These are phyloP conservation scores for Diaphora mendica DNA, from an alignment of 2,888 invertebrate species.

Conservation along the genomic window DNA sequence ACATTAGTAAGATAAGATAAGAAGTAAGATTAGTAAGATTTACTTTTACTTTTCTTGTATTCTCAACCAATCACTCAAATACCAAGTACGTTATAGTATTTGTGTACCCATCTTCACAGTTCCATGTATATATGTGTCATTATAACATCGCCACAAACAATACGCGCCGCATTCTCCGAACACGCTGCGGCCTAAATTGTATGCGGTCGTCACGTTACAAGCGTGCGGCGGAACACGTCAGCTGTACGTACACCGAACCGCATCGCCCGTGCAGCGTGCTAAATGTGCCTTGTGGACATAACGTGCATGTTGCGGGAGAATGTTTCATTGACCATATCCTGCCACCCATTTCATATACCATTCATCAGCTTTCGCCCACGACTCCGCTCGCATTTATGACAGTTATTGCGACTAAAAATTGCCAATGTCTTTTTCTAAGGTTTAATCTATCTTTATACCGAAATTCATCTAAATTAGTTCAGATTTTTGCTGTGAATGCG, in stretches of 20 bases:
- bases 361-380: too few relatives aligned
- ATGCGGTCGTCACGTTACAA: constrained; percentile 11
- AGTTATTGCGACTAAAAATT: too few relatives aligned
- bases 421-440: too few relatives aligned
- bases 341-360: too few relatives aligned
- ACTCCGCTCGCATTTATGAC: too few relatives aligned
- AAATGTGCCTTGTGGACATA: constrained; percentile 10
- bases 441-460: too few relatives aligned
- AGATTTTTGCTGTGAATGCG: too few relatives aligned
- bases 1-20: too few relatives aligned
- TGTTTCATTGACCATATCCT: not conserved
- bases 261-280: constrained; percentile 4
- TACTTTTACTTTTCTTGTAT: not conserved
- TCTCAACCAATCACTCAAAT: not conserved
- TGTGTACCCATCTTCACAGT: not conserved
- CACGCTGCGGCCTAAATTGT: constrained; percentile 8
- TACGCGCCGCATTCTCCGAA: constrained; percentile 7
- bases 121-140: constrained; percentile 1
- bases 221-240: constrained; percentile 11
- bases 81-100: not conserved
- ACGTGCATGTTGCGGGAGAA: not conserved
- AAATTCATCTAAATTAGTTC: too few relatives aligned
- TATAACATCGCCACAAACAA: constrained; percentile 19
- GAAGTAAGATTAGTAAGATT: too few relatives aligned
- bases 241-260: constrained; percentile 8